Base-by-base conservation (phyloP, 2,888 invertebrate species). In the Alviniconcha strummeri region DNA sequence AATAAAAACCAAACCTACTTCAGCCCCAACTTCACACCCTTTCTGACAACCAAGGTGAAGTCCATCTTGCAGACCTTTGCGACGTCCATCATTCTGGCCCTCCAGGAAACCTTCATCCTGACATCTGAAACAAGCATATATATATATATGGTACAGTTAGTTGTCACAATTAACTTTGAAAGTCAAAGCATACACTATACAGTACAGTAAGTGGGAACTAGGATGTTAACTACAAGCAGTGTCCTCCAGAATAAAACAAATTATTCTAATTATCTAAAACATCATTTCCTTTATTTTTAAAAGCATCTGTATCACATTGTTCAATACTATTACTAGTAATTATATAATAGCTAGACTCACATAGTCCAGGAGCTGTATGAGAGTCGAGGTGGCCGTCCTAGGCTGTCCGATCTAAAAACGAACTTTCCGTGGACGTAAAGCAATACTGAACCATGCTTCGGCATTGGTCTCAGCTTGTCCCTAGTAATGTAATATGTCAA, bases 21-120 rank as follows among this genome's bases (percentile, higher is more conserved):
- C 91, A 67, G 88, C 88, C 9, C 89, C 90, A 81, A 90, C 87
- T 8, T 89, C 86, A 64, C 88, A 84, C 52, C 91, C 91, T 85
- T 91, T 90, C 79, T 89, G 87, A 88, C 89, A 88, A 52, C 91
- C 91, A 0, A 91, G 86, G 60, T 81, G 84, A 76, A 87, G 87
- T 15, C 91, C 91, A 79, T 90, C 90, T n/a, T 84, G 69, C 19
- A 86, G 79, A 17, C 90, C 90, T 54, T 81, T 84, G 36, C 69
- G 60, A 83, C 84, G 87, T 9, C 90, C 90, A 36, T 84, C 85
- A 15, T 19, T 54, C 60, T 83, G 80, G 9, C 91, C 91, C 15
- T 86, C 88, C 19, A 82, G 81, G 86, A 84, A 91, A 1, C 90
- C 91, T 60, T 85, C 78, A 11, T 83, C 76, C 83, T 89, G 89